Base-by-base conservation (phyloP, 2,797 vertebrate species). In the Phyllotis vaccarum region DNA sequence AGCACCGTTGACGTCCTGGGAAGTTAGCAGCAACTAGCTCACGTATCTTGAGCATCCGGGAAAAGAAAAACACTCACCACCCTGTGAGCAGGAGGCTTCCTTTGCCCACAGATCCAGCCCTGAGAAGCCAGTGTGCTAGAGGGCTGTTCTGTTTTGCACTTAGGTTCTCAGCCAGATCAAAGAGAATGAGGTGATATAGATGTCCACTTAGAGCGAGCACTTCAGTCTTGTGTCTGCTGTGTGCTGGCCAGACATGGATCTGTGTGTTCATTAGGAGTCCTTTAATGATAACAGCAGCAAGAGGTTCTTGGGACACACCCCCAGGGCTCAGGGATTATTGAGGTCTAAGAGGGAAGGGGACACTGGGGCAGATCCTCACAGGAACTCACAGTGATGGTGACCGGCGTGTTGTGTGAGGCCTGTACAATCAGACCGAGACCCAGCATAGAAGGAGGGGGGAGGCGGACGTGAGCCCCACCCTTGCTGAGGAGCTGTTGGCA, bases 331-430 rank as follows among this genome's bases (percentile, higher is more conserved):
- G 80, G 40, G 29, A 6, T 2, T 54, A 62, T 19, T 31, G 7
- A 62, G 37, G 14, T 62, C 58, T 82, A 6, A 82, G 80, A 82
- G 40, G 24, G n/a, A n/a, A n/a, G n/a, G n/a, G n/a, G n/a, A n/a
- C n/a, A n/a, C n/a, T n/a, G 64, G 58, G 60, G 37, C 54, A 46
- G 37, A 40, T 16, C 34, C 54, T 16, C n/a, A 58, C 0, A 8
- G 6, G 52, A 81, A 9, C 81, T 64, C 40, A 29, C 79, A 31
- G 40, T 31, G 29, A 22, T 19, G 9, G 52, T 16, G 40, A 43
- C 2, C 0, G 17, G 10, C n/a, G n/a, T n/a, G n/a, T n/a, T n/a
- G 2, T 9, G 34, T 29, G 46, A 13, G 60, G 34, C 58, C 37
- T 31, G 3, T 13, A 46, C 29, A 34, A 7, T 40, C 40, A 64